phyloP scores from a whole-genome alignment of 2,797 vertebrate species.

The Zenarchopterus dispar region DNA sequence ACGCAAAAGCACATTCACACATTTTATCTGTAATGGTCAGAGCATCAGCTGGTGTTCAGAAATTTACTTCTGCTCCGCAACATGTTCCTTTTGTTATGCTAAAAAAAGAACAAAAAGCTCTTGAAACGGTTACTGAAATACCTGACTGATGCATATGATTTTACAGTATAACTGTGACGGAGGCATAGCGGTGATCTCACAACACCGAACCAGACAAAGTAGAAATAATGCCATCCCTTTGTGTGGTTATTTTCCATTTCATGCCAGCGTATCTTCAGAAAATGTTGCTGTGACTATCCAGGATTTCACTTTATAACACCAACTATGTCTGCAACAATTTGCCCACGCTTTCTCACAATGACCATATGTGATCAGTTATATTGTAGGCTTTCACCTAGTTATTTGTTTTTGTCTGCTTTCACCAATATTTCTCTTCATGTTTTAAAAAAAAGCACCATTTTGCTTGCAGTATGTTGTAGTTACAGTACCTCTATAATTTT shows the following conservation, averaged over 20 bases:
- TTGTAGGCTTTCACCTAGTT: background rate
- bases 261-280: conserved; percentile 5
- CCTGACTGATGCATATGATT: background rate
- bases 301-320: conserved; percentile 1
- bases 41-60: background rate
- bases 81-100: background rate
- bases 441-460: conserved; percentile 6
- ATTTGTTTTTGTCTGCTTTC: background rate
- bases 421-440: conserved; percentile 17
- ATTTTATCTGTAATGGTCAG: background rate
- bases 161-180: background rate
- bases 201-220: background rate
- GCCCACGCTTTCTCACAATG: conserved; percentile 7
- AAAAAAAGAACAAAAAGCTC: background rate
- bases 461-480: background rate
- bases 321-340: background rate
- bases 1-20: background rate
- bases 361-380: conserved; percentile 6
- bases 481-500: conserved; percentile 1
- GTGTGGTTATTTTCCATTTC: conserved; percentile 2
- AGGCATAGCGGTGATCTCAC: background rate
- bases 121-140: too few relatives aligned
- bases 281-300: conserved; percentile 5
- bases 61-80: background rate
- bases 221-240: background rate